phyloP scores from a whole-genome alignment of 2,888 invertebrate species.

The Strigamia crassipes region DNA sequence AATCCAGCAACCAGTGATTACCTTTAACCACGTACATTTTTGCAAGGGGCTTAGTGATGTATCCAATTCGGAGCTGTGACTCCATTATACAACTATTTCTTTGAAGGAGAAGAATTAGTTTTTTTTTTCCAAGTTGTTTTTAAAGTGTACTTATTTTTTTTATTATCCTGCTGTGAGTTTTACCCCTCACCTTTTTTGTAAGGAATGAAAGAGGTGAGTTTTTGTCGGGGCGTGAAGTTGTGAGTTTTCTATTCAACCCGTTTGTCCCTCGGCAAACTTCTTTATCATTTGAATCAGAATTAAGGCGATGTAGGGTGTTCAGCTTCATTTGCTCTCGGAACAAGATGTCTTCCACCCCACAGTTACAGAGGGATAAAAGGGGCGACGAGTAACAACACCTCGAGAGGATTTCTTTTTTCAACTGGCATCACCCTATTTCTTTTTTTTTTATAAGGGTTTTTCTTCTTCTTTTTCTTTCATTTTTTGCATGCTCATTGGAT shows the following conservation, averaged over 20 bases:
- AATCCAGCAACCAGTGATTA: neutral
- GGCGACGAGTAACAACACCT: slow-evolving; percentile 16
- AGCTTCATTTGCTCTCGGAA: slow-evolving; percentile 16
- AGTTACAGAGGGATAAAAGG: neutral
- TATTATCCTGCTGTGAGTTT: neutral
- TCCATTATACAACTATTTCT: neutral
- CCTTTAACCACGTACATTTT: neutral
- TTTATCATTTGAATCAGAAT: slow-evolving; percentile 11
- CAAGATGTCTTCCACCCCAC: slow-evolving; percentile 20
- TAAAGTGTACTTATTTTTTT: slow-evolving; percentile 1
- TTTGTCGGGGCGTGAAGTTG: slow-evolving; percentile 40
- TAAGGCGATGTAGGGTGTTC: slow-evolving; percentile 8
- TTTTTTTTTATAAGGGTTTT: neutral
- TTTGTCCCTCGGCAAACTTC: slow-evolving; percentile 16
- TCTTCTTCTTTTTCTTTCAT: neutral
- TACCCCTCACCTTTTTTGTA: slow-evolving; percentile 13
- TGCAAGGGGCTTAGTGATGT: neutral
- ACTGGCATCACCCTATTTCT: neutral
- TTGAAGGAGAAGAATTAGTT: neutral
- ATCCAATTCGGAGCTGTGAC: neutral
- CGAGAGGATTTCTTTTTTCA: slow-evolving; percentile 5
- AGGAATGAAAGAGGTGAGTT: slow-evolving; percentile 19
- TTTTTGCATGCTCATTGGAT: neutral
- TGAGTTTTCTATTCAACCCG: slow-evolving; percentile 32
- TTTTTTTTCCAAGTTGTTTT: neutral